A percentile compares a stretch with the other conserved stretches of the same genome.
phyloP scores from a whole-genome alignment of 2,888 invertebrate genomes.

The Platycnemis pennipes region DNA sequence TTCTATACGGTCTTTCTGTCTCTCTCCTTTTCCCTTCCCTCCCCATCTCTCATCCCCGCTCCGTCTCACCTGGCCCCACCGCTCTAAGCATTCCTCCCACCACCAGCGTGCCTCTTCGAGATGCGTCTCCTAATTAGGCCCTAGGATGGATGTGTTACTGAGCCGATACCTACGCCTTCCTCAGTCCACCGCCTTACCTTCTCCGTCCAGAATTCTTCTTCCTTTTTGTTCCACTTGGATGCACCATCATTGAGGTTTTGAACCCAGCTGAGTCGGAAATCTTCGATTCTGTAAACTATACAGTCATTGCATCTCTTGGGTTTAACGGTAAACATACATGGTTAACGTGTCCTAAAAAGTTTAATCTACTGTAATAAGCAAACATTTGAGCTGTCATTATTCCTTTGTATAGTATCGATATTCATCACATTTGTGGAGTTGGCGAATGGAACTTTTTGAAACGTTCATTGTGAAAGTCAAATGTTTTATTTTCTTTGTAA shows the following conservation, averaged over 20 bases:
- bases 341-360: too few relatives aligned
- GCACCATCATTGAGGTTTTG: not conserved
- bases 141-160: slow-evolving; percentile 15
- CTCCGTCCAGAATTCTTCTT: not conserved
- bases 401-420: too few relatives aligned
- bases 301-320: not conserved
- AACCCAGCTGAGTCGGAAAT: not conserved
- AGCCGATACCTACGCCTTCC: not conserved
- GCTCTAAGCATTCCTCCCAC: not conserved
- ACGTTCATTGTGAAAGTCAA: too few relatives aligned
- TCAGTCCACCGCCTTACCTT: not conserved
- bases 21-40: not conserved
- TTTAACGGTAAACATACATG: too few relatives aligned
- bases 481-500: too few relatives aligned
- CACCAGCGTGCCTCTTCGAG: not conserved
- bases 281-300: not conserved
- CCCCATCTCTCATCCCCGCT: not conserved
- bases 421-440: too few relatives aligned
- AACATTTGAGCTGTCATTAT: too few relatives aligned
- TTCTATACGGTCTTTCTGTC: not conserved
- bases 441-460: too few relatives aligned
- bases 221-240: not conserved
- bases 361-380: too few relatives aligned
- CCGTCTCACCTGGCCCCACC: not conserved
- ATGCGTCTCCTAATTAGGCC: slow-evolving; percentile 28